phyloP scores from a whole-genome alignment of 2,113 vertebrate species.

The Amazona vittata region DNA sequence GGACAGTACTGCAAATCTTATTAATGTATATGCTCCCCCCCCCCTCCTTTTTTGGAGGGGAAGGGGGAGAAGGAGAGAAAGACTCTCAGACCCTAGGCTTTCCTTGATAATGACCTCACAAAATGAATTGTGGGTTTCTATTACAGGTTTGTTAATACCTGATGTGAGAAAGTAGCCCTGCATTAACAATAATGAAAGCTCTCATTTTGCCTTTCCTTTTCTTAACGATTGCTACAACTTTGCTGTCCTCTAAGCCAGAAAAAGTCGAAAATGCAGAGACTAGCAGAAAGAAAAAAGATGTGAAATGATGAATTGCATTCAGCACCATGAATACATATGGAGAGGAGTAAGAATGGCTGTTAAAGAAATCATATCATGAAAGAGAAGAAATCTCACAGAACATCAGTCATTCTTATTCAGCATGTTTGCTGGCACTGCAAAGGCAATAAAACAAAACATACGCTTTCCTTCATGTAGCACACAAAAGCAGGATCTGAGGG shows the following conservation, averaged over 20 bases:
- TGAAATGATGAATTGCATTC: conserved; percentile 29
- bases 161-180: background rate
- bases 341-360: conserved; percentile 21
- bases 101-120: background rate
- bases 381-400: conserved; percentile 27
- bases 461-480: conserved; percentile 26
- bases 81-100: background rate
- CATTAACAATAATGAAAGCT: background rate
- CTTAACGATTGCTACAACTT: background rate
- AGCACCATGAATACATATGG: background rate
- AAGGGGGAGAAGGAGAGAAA: background rate
- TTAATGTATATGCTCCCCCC: fast-evolving
- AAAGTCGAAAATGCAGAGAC: background rate
- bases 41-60: fast-evolving
- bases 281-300: background rate
- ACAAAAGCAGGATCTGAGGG: conserved; percentile 3
- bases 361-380: conserved; percentile 45
- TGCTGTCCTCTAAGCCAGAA: background rate
- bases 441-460: conserved; percentile 50
- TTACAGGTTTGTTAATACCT: background rate
- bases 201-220: background rate
- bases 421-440: background rate
- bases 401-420: conserved; percentile 56
- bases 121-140: background rate
- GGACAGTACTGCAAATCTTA: background rate